Percentiles rank a stretch among this genome's conserved stretches.
Evolutionary conservation across 2,797 vertebrate species (phyloP).

Genomic region (Amblyopsis hoosieri): DNA sequence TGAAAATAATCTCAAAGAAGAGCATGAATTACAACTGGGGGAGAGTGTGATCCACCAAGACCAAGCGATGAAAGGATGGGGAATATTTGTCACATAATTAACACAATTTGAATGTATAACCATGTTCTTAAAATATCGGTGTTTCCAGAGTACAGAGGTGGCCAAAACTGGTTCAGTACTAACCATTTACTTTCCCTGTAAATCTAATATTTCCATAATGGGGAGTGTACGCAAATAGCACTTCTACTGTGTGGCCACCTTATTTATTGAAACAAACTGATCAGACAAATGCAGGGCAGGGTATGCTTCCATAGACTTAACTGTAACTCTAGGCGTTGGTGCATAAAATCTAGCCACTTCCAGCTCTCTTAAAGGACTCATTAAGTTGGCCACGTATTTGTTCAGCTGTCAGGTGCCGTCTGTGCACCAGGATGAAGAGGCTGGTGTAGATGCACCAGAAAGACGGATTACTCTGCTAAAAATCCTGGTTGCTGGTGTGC

Average conservation of each 20-base stretch:
- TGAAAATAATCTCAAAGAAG: too few species aligned
- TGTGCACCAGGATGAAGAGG: conserved; percentile 41
- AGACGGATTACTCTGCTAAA: not conserved
- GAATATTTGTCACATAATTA: not conserved
- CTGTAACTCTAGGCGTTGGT: conserved; percentile 39
- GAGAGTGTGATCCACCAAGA: too few species aligned
- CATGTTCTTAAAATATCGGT: not conserved
- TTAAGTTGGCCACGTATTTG: conserved; percentile 63
- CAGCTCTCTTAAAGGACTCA: conserved; percentile 66
- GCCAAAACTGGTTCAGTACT: too few species aligned
- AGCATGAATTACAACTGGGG: too few species aligned
- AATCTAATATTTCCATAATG: too few species aligned
- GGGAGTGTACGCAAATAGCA: too few species aligned
- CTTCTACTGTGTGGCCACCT: too few species aligned
- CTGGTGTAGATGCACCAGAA: conserved; percentile 43
- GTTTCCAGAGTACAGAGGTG: too few species aligned
- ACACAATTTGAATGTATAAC: not conserved
- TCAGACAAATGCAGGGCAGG: conserved; percentile 11
- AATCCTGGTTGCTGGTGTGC: too few species aligned
- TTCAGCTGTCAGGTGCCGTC: conserved; percentile 64
- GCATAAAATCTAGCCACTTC: conserved; percentile 56
- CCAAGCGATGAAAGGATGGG: too few species aligned
- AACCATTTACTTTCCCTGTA: too few species aligned
- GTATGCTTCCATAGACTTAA: conserved; percentile 40
- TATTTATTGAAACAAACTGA: too few species aligned